A percentile compares a stretch with the other conserved stretches of the same genome.
phyloP scores from a whole-genome alignment of 2,113 vertebrate genomes.

The Agapornis roseicollis region DNA sequence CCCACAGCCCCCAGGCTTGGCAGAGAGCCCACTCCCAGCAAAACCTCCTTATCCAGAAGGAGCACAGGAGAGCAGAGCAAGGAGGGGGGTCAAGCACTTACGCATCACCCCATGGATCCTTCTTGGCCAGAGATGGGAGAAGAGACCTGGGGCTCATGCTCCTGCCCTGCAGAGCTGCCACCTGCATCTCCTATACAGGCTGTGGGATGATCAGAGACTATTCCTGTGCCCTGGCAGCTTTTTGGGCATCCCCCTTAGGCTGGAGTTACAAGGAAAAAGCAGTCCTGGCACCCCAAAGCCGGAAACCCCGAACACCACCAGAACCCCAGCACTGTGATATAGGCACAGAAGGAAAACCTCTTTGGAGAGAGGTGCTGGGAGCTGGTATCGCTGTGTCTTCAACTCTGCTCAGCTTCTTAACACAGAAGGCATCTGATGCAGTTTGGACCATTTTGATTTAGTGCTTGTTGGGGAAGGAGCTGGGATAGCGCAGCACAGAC shows the following conservation, averaged over 20 bases:
- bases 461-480: background rate
- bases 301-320: too few species aligned
- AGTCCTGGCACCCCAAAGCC: background rate
- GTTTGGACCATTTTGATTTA: background rate
- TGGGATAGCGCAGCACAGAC: too few species aligned
- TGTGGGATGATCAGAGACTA: fast-evolving
- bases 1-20: background rate
- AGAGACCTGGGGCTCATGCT: background rate
- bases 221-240: background rate
- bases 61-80: background rate
- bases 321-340: fast-evolving
- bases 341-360: background rate
- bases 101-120: background rate
- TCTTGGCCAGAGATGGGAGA: background rate
- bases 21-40: background rate
- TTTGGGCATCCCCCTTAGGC: too few species aligned
- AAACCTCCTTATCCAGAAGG: background rate
- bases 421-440: background rate
- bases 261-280: background rate
- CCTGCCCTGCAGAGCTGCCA: background rate
- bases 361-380: background rate
- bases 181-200: background rate
- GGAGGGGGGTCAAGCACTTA: too few species aligned
- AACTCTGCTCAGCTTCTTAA: background rate
- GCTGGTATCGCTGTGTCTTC: background rate